Evolutionary conservation across 2,888 invertebrate species (phyloP).

Genomic region (Coenonympha glycerion): DNA sequence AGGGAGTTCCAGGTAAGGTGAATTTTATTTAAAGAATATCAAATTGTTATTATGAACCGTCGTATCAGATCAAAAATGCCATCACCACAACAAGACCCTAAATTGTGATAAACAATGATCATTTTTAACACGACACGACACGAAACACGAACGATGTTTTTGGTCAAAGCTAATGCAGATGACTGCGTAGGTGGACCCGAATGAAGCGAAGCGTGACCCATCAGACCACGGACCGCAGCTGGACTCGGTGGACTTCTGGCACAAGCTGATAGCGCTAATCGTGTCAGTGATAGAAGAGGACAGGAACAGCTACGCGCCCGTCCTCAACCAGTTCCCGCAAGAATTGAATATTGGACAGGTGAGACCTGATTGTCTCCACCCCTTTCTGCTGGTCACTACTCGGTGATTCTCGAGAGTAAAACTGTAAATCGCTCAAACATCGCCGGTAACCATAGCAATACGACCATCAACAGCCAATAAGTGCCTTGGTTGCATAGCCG

Average conservation of each 20-base stretch:
- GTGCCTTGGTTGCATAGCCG: no score
- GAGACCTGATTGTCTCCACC: constrained; percentile 28
- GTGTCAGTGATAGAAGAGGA: constrained; percentile 99
- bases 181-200: constrained; percentile 84
- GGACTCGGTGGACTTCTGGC: constrained; percentile 98
- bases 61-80: background rate
- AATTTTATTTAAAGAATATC: background rate
- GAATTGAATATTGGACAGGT: constrained; percentile 98
- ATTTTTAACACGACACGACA: no score
- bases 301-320: constrained; percentile 97
- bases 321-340: constrained; percentile 98
- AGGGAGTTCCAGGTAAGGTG: constrained; percentile 87
- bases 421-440: no score
- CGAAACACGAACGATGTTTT: no score
- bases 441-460: no score
- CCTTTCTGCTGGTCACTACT: no score
- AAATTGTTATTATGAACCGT: background rate
- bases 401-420: no score
- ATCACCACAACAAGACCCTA: no score
- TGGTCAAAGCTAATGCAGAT: background rate
- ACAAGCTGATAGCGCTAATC: constrained; percentile 96
- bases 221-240: constrained; percentile 90
- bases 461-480: no score
- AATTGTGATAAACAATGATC: no score
- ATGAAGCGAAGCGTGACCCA: constrained; percentile 90